phyloP scores from a whole-genome alignment of 2,113 vertebrate species.

The Thamnophis sirtalis region DNA sequence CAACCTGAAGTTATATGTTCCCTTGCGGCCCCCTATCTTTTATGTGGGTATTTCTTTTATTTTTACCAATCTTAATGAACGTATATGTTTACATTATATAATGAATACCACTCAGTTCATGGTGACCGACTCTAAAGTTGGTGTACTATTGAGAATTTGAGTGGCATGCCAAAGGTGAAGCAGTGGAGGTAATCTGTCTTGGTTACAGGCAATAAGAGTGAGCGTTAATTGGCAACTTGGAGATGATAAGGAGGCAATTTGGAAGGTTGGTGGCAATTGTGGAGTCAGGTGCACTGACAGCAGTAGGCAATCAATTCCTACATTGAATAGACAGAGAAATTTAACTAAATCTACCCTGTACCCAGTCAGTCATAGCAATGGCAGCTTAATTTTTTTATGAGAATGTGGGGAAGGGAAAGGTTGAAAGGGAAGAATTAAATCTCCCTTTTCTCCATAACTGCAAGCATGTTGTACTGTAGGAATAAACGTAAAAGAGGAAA shows the following conservation, averaged over 20 bases:
- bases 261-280: not conserved
- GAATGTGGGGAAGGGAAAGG: not conserved
- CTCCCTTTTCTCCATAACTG: not conserved
- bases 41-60: slow-evolving; percentile 88
- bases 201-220: not conserved
- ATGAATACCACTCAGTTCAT: not conserved
- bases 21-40: slow-evolving; percentile 72
- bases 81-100: not conserved
- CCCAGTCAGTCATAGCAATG: not conserved
- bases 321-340: not conserved
- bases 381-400: not conserved
- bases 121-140: not conserved
- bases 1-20: slow-evolving; percentile 64
- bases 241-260: not conserved
- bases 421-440: not conserved
- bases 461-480: not conserved
- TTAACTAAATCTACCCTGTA: not conserved
- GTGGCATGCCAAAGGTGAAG: not conserved
- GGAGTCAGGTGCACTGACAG: not conserved
- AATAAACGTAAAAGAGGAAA: not conserved
- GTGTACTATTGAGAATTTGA: not conserved
- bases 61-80: slow-evolving; percentile 84
- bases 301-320: not conserved
- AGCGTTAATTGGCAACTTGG: not conserved
- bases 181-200: not conserved